A percentile compares a stretch with the other conserved stretches of the same genome.
phyloP scores from a whole-genome alignment of 1,140 invertebrate species.

The Ruditapes philippinarum region DNA sequence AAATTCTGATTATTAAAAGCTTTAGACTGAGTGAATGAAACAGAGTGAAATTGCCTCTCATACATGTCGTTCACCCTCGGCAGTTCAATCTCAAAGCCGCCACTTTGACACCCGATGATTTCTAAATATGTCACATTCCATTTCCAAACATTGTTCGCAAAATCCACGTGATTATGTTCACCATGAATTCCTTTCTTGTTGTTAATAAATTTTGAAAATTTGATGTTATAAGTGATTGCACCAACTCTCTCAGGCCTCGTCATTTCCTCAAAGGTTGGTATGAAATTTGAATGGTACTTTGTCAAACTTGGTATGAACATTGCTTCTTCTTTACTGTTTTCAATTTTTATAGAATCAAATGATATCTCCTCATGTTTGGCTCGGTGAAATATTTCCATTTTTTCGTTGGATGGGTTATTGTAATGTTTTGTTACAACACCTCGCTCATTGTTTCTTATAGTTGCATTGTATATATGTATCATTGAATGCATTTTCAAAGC shows the following conservation, averaged over 20 bases:
- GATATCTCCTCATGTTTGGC: constrained; percentile 80
- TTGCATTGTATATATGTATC: constrained; percentile 81
- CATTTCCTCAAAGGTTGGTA: constrained; percentile 86
- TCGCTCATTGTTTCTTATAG: constrained; percentile 92
- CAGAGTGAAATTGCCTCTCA: constrained; percentile 80
- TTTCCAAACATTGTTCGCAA: constrained; percentile 86
- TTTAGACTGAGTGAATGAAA: constrained; percentile 78
- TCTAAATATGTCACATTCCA: constrained; percentile 90
- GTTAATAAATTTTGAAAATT: constrained; percentile 76
- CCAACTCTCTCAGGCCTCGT: constrained; percentile 85
- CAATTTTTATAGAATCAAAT: constrained; percentile 75
- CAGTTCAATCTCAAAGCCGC: constrained; percentile 91
- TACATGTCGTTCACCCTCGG: constrained; percentile 82
- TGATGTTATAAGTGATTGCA: constrained; percentile 83
- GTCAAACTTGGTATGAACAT: constrained; percentile 85
- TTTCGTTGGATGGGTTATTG: constrained; percentile 89
- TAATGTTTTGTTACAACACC: constrained; percentile 96
- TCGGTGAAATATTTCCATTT: constrained; percentile 83
- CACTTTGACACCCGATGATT: constrained; percentile 91
- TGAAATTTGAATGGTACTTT: constrained; percentile 84
- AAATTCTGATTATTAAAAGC: constrained; percentile 82
- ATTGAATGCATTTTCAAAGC: constrained; percentile 46
- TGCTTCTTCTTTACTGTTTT: constrained; percentile 77
- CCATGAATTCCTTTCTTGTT: constrained; percentile 83
- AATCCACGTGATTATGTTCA: constrained; percentile 86